Conservation (phyloP, 2,888 invertebrate genomes). For the Bibio marci region DNA sequence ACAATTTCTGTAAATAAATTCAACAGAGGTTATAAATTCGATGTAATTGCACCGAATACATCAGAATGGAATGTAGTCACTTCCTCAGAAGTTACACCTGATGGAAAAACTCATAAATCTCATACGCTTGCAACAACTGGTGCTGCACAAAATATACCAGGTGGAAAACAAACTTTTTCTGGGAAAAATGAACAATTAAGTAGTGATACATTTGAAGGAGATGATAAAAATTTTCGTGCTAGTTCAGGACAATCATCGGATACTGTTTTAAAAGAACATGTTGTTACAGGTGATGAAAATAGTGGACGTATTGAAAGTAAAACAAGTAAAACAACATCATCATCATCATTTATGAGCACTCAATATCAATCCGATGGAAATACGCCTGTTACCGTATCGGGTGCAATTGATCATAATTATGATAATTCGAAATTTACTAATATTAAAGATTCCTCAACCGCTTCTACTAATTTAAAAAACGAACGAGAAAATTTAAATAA, state of each 20-base stretch:
- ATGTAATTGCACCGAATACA: slow-evolving; percentile 21
- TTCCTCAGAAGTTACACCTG: slow-evolving; percentile 41
- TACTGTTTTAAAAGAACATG: slow-evolving; percentile 33
- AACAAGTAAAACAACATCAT: slow-evolving; percentile 22
- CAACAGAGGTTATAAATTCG: no score
- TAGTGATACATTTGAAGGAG: slow-evolving; percentile 34
- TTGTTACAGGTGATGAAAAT: slow-evolving; percentile 33
- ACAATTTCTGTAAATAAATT: no score
- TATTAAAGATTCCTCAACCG: no score
- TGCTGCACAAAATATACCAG: slow-evolving; percentile 43
- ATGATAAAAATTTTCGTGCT: slow-evolving; percentile 35
- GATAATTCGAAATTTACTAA: slow-evolving; percentile 4
- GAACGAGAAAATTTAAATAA: not conserved
- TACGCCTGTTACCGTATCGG: not conserved
- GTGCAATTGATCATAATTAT: slow-evolving; percentile 13
- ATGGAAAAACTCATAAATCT: slow-evolving; percentile 43
- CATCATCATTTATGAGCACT: slow-evolving; percentile 17
- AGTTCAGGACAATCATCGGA: slow-evolving; percentile 31
- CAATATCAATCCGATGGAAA: not conserved
- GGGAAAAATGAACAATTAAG: slow-evolving; percentile 44
- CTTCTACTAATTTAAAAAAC: not conserved
- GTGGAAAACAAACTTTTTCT: slow-evolving; percentile 44
- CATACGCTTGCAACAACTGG: slow-evolving; percentile 44
- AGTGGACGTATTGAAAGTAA: slow-evolving; percentile 28
- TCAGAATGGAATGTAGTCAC: slow-evolving; percentile 52